These are phyloP conservation scores for Anarhynchus alexandrinus DNA, from an alignment of 2,113 vertebrate genomes.

Conservation along the genomic window DNA sequence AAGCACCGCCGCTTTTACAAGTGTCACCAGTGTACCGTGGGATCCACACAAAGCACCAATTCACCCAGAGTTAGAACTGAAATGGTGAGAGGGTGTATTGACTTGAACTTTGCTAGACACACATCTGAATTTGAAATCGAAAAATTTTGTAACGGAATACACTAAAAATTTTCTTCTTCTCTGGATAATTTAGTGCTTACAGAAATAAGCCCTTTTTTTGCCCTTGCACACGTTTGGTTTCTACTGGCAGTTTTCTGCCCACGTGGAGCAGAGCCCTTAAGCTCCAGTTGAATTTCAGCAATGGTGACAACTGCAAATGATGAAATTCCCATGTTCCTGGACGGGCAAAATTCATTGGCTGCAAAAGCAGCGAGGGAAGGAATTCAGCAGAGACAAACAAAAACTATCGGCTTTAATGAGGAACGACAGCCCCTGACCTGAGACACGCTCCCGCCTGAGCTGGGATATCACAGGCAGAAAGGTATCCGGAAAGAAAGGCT, in stretches of 20 bases:
- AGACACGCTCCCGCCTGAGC: neutral
- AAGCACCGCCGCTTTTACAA: rapidly evolving
- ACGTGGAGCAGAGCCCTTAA: neutral
- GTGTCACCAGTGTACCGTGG: rapidly evolving
- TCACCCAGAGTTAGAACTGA: neutral
- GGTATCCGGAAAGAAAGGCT: neutral
- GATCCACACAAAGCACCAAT: neutral
- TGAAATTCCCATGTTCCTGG: neutral
- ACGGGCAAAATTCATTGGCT: neutral
- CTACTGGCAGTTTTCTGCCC: neutral
- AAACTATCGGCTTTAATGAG: neutral
- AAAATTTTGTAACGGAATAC: neutral
- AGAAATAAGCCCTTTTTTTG: neutral
- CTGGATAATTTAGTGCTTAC: rapidly evolving
- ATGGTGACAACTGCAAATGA: neutral
- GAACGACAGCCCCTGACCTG: neutral
- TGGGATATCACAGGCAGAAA: neutral
- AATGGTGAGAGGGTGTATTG: neutral
- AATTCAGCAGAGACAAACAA: neutral
- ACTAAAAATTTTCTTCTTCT: neutral
- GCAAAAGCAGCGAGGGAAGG: neutral
- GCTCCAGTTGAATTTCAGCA: neutral
- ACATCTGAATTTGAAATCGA: rapidly evolving
- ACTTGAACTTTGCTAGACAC: neutral
- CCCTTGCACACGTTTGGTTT: neutral